Conservation (phyloP, 2,113 vertebrate genomes). For the Paracanthobrama guichenoti region DNA sequence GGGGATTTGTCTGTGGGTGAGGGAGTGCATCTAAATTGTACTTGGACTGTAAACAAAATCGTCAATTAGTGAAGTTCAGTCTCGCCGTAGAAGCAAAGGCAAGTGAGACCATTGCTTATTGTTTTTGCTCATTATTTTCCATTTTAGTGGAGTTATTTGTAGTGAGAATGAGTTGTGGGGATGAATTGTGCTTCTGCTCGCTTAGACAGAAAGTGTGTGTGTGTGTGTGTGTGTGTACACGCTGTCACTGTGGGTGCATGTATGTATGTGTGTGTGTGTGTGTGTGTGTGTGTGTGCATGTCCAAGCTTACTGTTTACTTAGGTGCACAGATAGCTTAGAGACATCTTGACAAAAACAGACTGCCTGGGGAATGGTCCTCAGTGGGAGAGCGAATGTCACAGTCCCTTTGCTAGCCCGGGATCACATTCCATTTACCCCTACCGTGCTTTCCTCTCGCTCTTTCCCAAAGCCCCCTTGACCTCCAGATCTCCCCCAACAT, state of each 20-base stretch:
- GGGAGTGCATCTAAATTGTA: constrained; percentile 24
- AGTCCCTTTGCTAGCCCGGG: constrained; percentile 73
- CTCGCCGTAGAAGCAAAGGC: constrained; percentile 11
- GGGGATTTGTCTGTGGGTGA: constrained; percentile 18
- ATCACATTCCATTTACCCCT: constrained; percentile 76
- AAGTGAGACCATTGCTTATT: constrained; percentile 39
- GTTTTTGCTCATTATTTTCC: constrained; percentile 42
- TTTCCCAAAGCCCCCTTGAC: constrained; percentile 76
- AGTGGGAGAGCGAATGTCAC: constrained; percentile 68
- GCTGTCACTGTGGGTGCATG: constrained; percentile 59
- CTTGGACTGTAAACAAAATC: constrained; percentile 12
- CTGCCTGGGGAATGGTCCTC: constrained; percentile 77
- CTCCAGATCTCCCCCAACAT: constrained; percentile 62
- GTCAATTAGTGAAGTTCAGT: constrained; percentile 34
- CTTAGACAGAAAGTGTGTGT: constrained; percentile 16
- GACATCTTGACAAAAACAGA: constrained; percentile 78
- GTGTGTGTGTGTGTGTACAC: constrained; percentile 43
- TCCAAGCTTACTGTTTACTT: constrained; percentile 75
- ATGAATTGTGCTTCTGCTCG: constrained; percentile 54
- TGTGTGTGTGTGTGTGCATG: constrained; percentile 56
- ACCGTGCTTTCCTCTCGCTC: constrained; percentile 70
- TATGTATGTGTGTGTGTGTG: too few species aligned
- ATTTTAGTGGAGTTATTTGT: constrained; percentile 49
- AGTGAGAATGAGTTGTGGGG: constrained; percentile 31
- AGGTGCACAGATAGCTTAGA: constrained; percentile 78